Percentiles rank a stretch among this genome's conserved stretches.
Evolutionary conservation across 2,113 vertebrate genomes (phyloP).

Genomic region (Catharus bicknelli): DNA sequence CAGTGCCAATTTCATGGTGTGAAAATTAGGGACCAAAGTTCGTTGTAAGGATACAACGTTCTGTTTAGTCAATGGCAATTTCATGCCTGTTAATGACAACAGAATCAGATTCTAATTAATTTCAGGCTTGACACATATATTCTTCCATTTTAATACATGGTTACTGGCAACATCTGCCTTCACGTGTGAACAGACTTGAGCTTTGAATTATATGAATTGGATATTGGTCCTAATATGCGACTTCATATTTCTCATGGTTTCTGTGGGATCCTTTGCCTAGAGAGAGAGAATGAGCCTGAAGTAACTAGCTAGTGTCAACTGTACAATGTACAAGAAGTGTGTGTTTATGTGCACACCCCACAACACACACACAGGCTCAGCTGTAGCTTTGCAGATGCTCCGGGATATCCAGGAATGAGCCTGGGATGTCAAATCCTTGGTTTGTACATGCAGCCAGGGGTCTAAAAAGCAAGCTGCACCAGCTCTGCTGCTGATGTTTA

Average conservation of each 20-base stretch:
- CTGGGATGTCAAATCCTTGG: not conserved
- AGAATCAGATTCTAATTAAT: slow-evolving; percentile 36
- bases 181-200: not conserved
- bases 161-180: not conserved
- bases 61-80: slow-evolving; percentile 4
- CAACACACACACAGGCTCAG: not conserved
- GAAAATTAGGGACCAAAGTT: slow-evolving; percentile 7
- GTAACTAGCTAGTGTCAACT: not conserved
- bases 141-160: not conserved
- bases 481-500: not conserved
- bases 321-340: not conserved
- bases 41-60: not conserved
- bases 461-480: not conserved
- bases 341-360: not conserved
- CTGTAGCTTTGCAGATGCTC: not conserved
- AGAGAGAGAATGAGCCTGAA: not conserved
- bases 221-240: not conserved
- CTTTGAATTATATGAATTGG: not conserved
- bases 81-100: not conserved
- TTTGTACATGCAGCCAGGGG: not conserved
- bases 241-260: not conserved
- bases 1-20: not conserved
- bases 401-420: not conserved
- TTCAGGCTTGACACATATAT: not conserved
- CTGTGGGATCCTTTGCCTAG: not conserved